These are phyloP conservation scores for Mus musculus DNA, from an alignment of 2,113 vertebrate genomes.

Conservation along the genomic window DNA sequence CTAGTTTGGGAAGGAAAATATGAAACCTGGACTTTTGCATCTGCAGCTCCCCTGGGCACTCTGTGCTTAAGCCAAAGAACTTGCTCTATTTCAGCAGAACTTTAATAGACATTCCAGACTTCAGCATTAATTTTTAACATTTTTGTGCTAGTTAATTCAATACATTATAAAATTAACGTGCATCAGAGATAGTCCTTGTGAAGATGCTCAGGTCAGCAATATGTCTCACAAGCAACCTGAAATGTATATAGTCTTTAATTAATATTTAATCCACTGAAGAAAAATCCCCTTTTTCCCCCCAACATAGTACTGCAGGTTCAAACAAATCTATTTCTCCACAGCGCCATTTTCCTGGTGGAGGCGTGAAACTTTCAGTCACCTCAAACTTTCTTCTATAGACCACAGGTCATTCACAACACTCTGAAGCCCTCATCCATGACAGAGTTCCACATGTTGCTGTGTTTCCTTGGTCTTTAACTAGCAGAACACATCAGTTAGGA, in stretches of 20 bases:
- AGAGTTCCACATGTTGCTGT: constrained; percentile 51
- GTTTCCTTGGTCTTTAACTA: constrained; percentile 73
- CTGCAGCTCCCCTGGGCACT: neutral
- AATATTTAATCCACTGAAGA: neutral
- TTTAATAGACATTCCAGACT: constrained; percentile 75
- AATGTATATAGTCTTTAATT: neutral
- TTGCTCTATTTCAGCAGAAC: constrained; percentile 9
- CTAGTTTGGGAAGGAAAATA: neutral
- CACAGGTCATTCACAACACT: constrained; percentile 74
- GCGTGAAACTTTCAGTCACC: neutral
- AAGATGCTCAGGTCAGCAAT: neutral
- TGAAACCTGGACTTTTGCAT: constrained; percentile 27
- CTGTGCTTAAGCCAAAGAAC: neutral
- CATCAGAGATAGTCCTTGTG: constrained; percentile 70
- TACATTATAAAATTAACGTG: constrained; percentile 79
- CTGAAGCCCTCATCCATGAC: constrained; percentile 63
- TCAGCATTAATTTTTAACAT: constrained; percentile 74
- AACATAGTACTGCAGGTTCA: neutral
- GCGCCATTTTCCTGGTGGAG: neutral
- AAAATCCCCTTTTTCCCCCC: neutral
- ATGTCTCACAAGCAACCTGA: neutral
- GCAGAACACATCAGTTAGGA: constrained; percentile 25
- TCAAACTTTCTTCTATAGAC: constrained; percentile 54
- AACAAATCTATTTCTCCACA: neutral
- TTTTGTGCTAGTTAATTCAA: constrained; percentile 77